Evolutionary conservation across 2,888 invertebrate genomes (phyloP).

Genomic region (Abscondita cerata): DNA sequence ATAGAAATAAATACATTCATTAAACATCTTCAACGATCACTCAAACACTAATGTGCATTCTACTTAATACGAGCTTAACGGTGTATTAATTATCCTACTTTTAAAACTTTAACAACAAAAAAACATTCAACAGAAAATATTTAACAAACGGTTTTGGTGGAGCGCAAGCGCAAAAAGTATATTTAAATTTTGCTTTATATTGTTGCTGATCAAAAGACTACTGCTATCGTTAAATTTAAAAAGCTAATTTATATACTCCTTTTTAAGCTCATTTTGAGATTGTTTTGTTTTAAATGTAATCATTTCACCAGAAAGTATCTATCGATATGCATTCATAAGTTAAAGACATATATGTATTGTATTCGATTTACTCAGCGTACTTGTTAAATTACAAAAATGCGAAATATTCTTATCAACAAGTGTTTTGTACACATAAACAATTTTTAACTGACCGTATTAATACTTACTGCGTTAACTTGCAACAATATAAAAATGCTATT

Average conservation of each 20-base stretch:
- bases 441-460: conserved; percentile 19
- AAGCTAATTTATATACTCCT: conserved; percentile 46
- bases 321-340: conserved; percentile 34
- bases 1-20: conserved; percentile 23
- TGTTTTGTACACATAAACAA: conserved; percentile 2
- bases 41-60: not conserved
- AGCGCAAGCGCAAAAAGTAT: conserved; percentile 27
- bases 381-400: conserved; percentile 4
- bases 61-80: too few relatives aligned
- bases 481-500: conserved; percentile 44
- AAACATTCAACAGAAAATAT: not conserved
- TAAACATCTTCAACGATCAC: conserved; percentile 13
- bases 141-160: conserved; percentile 13
- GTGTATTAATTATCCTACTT: too few relatives aligned
- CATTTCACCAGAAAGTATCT: conserved; percentile 27
- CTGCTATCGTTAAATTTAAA: conserved; percentile 50
- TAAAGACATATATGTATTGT: conserved; percentile 18
- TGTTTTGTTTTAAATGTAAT: conserved; percentile 37
- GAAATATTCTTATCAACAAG: not conserved
- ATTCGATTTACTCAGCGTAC: not conserved
- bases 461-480: conserved; percentile 33
- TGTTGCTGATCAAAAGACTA: conserved; percentile 36
- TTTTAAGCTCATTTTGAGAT: conserved; percentile 50
- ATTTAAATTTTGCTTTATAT: conserved; percentile 10
- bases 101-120: not conserved